A percentile compares a stretch with the other conserved stretches of the same genome.
Conservation (phyloP, 2,797 vertebrate species). For the Fratercula arctica region DNA sequence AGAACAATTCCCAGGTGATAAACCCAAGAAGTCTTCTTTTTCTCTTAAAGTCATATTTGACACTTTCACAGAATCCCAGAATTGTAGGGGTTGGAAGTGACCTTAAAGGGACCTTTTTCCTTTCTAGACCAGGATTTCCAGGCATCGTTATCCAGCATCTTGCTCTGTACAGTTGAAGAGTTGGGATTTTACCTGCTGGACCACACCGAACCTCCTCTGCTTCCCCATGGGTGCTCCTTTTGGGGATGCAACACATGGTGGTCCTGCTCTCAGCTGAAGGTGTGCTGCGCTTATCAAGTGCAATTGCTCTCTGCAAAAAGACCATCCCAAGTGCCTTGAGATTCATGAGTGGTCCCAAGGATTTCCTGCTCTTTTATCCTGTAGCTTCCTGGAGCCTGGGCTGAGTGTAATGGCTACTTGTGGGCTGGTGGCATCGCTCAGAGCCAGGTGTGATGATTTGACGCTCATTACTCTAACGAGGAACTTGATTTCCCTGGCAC, state of each 20-base stretch:
- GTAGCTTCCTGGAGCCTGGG: background rate
- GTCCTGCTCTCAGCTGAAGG: background rate
- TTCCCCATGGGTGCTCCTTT: background rate
- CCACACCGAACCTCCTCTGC: too few relatives aligned
- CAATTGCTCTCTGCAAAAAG: background rate
- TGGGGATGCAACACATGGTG: rapidly evolving
- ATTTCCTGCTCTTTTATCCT: background rate
- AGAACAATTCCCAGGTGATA: rapidly evolving
- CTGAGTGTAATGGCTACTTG: rapidly evolving
- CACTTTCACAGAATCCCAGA: background rate
- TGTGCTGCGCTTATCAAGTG: rapidly evolving
- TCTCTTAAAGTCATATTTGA: background rate
- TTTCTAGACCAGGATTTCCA: background rate
- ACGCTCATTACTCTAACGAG: rapidly evolving
- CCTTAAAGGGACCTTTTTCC: too few relatives aligned
- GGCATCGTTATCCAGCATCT: rapidly evolving
- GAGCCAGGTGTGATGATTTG: background rate
- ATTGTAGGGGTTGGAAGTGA: too few relatives aligned
- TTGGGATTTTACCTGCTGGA: background rate
- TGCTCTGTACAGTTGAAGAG: background rate
- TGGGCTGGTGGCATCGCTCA: background rate
- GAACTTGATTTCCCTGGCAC: background rate
- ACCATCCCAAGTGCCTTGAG: background rate
- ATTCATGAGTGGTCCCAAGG: background rate
- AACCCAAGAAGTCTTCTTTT: rapidly evolving